These are phyloP conservation scores for Pangasius krempfi DNA, from an alignment of 2,797 vertebrate genomes.

Conservation along the genomic window DNA sequence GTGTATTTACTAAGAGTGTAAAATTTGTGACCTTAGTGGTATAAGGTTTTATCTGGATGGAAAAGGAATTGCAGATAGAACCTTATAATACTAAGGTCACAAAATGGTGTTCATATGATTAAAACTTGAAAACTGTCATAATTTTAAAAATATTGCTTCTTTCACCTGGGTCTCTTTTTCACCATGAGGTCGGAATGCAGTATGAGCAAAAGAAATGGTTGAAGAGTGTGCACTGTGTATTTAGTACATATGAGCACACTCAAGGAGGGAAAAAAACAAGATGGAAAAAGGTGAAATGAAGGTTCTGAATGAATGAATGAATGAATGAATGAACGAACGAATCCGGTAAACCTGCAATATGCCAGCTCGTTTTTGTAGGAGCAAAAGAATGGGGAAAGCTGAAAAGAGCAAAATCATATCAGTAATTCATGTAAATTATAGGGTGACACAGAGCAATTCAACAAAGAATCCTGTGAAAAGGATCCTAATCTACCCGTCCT, in stretches of 20 bases:
- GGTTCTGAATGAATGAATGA: not conserved
- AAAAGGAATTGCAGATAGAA: too few species aligned
- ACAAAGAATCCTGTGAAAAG: constrained; percentile 36
- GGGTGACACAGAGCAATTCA: constrained; percentile 35
- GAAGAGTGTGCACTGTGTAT: not conserved
- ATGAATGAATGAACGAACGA: not conserved
- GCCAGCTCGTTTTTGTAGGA: not conserved
- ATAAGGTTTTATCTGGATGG: not conserved
- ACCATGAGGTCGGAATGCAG: too few species aligned
- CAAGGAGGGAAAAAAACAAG: not conserved
- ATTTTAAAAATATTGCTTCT: not conserved
- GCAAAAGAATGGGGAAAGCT: constrained; percentile 22
- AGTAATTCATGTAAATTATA: constrained; percentile 56
- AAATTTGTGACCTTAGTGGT: not conserved
- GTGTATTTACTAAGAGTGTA: not conserved
- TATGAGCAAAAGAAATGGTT: not conserved
- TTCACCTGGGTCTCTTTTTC: not conserved
- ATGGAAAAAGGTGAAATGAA: not conserved
- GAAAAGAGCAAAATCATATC: constrained; percentile 39
- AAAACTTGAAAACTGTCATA: not conserved
- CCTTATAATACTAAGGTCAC: not conserved
- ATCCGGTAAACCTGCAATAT: not conserved
- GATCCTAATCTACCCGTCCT: constrained; percentile 43
- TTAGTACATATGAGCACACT: not conserved
- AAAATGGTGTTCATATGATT: not conserved